Percentiles rank a stretch among this genome's conserved stretches.
phyloP scores from a whole-genome alignment of 2,113 vertebrate genomes.

The Rhinoderma darwinii region DNA sequence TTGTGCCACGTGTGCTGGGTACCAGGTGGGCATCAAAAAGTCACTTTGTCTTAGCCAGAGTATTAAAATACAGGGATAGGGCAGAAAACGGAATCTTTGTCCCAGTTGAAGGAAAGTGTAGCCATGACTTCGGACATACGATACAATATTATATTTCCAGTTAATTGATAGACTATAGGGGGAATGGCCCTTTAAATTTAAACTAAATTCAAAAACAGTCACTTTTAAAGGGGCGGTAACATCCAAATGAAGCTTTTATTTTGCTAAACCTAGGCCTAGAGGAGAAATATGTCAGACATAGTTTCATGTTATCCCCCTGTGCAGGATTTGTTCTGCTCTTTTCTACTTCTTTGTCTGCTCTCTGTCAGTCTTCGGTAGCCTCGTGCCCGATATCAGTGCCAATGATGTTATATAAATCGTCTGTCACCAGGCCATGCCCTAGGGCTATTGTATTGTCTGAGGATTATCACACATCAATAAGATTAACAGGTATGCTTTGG shows the following conservation, averaged over 20 bases:
- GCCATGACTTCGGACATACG: no score
- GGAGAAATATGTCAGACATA: background rate
- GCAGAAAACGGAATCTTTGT: no score
- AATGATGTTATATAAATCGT: conserved; percentile 1
- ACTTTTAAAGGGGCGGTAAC: background rate
- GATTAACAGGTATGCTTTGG: background rate
- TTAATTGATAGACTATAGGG: background rate
- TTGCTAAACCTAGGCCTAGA: background rate
- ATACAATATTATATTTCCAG: background rate
- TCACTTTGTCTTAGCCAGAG: no score
- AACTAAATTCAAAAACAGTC: background rate
- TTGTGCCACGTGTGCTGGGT: no score
- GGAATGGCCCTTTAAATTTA: background rate
- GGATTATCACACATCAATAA: background rate
- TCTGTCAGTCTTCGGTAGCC: background rate
- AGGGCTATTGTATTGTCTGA: background rate
- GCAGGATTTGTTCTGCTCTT: background rate
- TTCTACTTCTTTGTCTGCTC: background rate
- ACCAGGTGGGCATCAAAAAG: no score
- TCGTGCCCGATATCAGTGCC: background rate
- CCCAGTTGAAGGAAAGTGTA: no score
- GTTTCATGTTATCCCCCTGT: background rate
- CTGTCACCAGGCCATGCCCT: background rate
- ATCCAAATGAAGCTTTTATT: background rate
- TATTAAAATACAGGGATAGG: no score